These are phyloP conservation scores for Pterocles gutturalis DNA, from an alignment of 2,113 vertebrate genomes.

Conservation along the genomic window DNA sequence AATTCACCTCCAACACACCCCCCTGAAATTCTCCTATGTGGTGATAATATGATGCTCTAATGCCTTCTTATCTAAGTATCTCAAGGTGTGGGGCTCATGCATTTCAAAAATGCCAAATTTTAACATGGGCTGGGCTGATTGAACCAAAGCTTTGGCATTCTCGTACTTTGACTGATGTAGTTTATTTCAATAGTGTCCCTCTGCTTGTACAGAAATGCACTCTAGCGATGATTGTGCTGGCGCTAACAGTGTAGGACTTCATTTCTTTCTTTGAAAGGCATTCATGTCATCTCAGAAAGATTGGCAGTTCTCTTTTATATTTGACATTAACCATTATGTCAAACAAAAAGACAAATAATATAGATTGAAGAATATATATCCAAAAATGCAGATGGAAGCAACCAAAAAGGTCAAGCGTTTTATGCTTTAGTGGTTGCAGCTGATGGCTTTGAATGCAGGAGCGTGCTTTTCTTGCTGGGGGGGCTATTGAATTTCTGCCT, in stretches of 20 bases:
- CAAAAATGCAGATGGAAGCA: neutral
- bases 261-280: neutral
- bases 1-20: neutral
- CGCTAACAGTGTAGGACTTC: neutral
- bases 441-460: neutral
- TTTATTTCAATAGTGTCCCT: neutral
- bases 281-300: neutral
- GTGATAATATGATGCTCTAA: neutral
- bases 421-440: neutral
- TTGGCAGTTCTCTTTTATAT: neutral
- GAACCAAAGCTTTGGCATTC: neutral
- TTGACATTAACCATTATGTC: neutral
- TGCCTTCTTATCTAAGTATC: neutral
- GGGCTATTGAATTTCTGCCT: neutral
- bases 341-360: neutral
- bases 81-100: neutral
- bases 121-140: neutral
- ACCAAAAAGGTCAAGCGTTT: neutral
- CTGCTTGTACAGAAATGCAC: neutral
- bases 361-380: neutral
- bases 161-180: neutral
- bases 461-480: neutral
- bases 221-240: neutral
- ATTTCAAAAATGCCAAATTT: neutral
- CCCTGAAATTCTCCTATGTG: neutral